phyloP scores from a whole-genome alignment of 2,113 vertebrate genomes.

The Mustelus asterias region DNA sequence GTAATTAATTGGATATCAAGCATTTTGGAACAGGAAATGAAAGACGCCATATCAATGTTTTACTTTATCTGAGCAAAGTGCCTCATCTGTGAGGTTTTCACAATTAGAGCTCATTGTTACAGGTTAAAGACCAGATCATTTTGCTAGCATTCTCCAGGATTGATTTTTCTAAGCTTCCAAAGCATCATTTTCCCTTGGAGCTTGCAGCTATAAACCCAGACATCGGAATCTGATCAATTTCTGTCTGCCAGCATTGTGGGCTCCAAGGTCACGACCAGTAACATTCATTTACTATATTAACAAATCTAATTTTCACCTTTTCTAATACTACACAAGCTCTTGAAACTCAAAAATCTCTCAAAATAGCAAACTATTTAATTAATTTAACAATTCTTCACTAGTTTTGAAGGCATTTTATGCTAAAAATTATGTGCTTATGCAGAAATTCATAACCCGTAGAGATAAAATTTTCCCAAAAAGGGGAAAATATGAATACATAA shows the following conservation, averaged over 20 bases:
- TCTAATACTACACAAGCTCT: neutral
- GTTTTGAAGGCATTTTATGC: neutral
- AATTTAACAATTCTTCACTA: neutral
- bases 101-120: neutral
- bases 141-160: neutral
- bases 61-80: neutral
- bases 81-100: neutral
- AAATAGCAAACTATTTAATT: neutral
- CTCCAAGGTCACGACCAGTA: neutral
- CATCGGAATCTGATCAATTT: constrained; percentile 5
- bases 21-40: neutral
- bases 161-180: constrained; percentile 1
- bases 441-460: neutral
- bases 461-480: neutral
- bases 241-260: neutral
- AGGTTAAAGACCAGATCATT: neutral
- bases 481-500: neutral
- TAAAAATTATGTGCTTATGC: neutral
- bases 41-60: neutral
- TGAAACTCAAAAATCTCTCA: neutral
- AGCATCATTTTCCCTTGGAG: neutral
- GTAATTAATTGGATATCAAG: neutral
- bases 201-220: neutral
- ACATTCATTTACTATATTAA: neutral
- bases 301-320: neutral